Evolutionary conservation across 2,888 invertebrate species (phyloP).

Genomic region (Idaea aversata): DNA sequence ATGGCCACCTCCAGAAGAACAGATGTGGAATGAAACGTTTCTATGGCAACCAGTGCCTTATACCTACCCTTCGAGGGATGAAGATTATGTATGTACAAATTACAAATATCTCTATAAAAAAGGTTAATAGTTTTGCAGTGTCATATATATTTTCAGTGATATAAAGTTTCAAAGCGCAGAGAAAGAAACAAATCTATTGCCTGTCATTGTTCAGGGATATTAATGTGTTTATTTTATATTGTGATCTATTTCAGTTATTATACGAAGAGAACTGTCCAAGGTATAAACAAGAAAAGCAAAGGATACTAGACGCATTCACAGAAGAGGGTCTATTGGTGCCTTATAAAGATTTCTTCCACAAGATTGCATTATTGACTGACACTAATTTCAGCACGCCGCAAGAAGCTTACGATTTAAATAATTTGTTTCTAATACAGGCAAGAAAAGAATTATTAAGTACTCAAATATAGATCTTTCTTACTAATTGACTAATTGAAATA

Average conservation of each 20-base stretch:
- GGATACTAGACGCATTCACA: constrained; percentile 61
- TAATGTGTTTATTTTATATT: background rate
- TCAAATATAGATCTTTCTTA: background rate
- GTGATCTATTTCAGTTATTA: constrained; percentile 52
- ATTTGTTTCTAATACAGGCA: constrained; percentile 74
- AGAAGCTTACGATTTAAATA: constrained; percentile 69
- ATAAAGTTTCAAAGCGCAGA: too few species aligned
- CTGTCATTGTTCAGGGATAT: background rate
- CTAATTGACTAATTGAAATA: too few species aligned
- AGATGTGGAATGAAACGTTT: constrained; percentile 77
- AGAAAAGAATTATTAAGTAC: constrained; percentile 2
- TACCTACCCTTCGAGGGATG: constrained; percentile 56
- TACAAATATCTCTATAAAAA: constrained; percentile 9
- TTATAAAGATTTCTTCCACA: constrained; percentile 67
- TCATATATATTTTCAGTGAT: too few species aligned
- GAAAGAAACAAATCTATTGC: background rate
- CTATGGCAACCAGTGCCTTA: constrained; percentile 83
- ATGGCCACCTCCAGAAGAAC: constrained; percentile 80
- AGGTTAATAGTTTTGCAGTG: background rate
- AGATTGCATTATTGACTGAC: constrained; percentile 70
- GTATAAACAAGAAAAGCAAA: constrained; percentile 68
- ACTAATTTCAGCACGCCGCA: constrained; percentile 74
- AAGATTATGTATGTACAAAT: constrained; percentile 61
- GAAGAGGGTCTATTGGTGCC: constrained; percentile 66
- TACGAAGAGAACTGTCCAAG: constrained; percentile 73